Base-by-base conservation (phyloP, 2,113 vertebrate species). In the Myiagra hebetior region DNA sequence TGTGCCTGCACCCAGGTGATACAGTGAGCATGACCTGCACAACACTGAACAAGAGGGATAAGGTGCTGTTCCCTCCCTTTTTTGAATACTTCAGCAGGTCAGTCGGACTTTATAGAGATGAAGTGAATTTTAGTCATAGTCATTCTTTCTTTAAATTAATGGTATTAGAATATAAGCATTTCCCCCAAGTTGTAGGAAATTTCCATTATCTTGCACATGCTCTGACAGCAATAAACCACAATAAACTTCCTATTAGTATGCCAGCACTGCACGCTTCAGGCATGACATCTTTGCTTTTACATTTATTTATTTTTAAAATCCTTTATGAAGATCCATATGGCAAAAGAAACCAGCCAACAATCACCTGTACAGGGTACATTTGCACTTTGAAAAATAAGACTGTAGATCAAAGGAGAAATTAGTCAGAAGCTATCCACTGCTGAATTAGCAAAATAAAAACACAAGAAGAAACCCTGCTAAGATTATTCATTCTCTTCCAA, bases 171-270 rank as follows among this genome's bases (percentile, higher is more conserved):
- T 90, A 88, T 39, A 73, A 39, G 68, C 22, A 37, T 77, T 74
- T 39, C 35, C 77, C 18, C 52, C 11, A 91, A 80, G 15, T 63
- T 94, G 59, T 31, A 95, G 81, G 68, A 90, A 93, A 93, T 87
- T 91, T 87, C 88, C 37, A 91, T 93, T 91, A 84, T 76, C 60
- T 84, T 78, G 57, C 64, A 89, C 2, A 2, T 92, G 92, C 60
- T 92, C 79, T 69, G 62, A 92, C 57, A 93, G 62, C 69, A 93
- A 91, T 69, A 92, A 94, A 91, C 64, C 18, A 96, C 80, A 89
- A 86, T 82, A 89, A 92, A 62, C 83, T 87, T 84, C 46, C 56
- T 62, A 93, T 94, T 73, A 93, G 64, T 65, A 87, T 68, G 56
- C 69, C 86, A 87, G 73, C n/a, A 56, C 46, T 49, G 56, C 72